Base-by-base conservation (phyloP, 1,140 invertebrate genomes). In the Psilanteris sp. region DNA sequence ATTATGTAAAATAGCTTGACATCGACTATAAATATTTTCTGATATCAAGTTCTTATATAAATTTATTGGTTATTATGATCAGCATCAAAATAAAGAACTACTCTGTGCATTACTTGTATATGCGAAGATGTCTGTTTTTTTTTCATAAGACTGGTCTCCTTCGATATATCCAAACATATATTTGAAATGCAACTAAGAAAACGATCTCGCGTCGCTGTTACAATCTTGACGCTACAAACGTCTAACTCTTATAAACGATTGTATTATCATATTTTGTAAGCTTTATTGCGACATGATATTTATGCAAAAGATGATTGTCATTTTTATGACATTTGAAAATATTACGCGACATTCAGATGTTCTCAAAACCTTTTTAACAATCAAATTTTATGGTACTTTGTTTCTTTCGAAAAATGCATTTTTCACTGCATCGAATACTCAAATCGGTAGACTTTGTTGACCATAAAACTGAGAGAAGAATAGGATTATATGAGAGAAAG, bases 241-340 rank as follows among this genome's bases (percentile, higher is more conserved):
- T 50, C 22, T 39, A 22, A 31, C 44, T 70, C 52, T 8, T 44
- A 52, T 44, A 52, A 59, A 61, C 44, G 44, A 70, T 44, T 52
- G 24, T 37, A 61, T 70, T 70, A 70, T 70, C 54, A 62, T 72
- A 46, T 46, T 72, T 55, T 37, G 36, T 46, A 34, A 61, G 37
- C 29, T 52, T 70, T 61, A 70, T 61, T 61, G 46, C 37, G 7
- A 52, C 46, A 70, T 61, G 26, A 61, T 70, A 70, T 70, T 70
- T 61, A 70, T 70, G 61, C 31, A 31, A 9, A 29, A 44, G 14
- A 44, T 61, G 66, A 70, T 70, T 61, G 55, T 71, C 55, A 71
- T 71, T 71, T n/a, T 71, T 71, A 71, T 31, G 67, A 55, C 9
- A 36, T 2, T 32, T 39, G 31, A 39, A 71, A 61, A 61, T 55